Percentiles rank a stretch among this genome's conserved stretches.
Conservation (phyloP, 1,140 invertebrate species). For the Colletes latitarsis region DNA sequence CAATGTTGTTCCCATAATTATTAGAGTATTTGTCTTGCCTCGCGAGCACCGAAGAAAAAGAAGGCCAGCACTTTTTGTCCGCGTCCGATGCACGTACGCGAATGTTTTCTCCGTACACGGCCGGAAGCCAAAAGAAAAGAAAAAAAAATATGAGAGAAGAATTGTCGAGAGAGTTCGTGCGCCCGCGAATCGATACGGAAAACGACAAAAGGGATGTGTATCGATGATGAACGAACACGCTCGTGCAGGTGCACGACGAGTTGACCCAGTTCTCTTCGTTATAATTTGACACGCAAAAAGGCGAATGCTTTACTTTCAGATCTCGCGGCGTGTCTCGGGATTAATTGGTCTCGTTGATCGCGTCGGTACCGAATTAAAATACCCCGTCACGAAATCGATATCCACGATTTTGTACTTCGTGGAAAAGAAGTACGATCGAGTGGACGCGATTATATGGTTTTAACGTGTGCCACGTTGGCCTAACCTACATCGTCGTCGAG, state of each 20-base stretch:
- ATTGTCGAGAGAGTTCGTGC: neutral
- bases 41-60: neutral
- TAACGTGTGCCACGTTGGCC: neutral
- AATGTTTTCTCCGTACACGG: neutral
- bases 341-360: conserved; percentile 14
- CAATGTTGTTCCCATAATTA: neutral
- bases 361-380: conserved; percentile 12
- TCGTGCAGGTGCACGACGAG: conserved; percentile 57
- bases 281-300: conserved; percentile 55
- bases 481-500: neutral
- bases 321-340: conserved; percentile 4
- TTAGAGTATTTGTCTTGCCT: neutral
- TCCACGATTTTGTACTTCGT: neutral
- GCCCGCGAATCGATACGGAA: conserved; percentile 40
- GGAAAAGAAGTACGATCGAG: neutral
- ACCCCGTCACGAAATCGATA: neutral
- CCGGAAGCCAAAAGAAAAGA: too few relatives aligned
- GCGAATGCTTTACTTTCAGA: conserved; percentile 37
- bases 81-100: too few relatives aligned
- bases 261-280: conserved; percentile 59
- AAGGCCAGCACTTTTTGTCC: neutral
- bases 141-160: neutral
- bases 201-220: conserved; percentile 49
- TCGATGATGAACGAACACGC: conserved; percentile 50
- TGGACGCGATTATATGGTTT: neutral